A percentile compares a stretch with the other conserved stretches of the same genome.
phyloP scores from a whole-genome alignment of 2,888 invertebrate genomes.

The Limenitis camilla region DNA sequence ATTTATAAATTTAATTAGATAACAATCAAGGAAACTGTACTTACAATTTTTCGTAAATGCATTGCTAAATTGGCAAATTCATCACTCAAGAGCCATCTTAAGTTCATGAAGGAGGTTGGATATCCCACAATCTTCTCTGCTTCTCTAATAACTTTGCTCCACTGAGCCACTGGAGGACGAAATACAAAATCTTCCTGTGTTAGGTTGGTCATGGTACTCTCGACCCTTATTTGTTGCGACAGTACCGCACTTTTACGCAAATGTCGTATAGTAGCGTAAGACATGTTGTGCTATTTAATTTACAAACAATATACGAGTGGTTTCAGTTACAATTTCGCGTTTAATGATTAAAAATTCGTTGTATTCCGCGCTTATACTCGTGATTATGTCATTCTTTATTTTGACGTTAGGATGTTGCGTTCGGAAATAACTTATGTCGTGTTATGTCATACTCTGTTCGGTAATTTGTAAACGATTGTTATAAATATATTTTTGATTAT shows the following conservation, averaged over 20 bases:
- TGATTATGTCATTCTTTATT: conserved; percentile 26
- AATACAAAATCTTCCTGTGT: conserved; percentile 64
- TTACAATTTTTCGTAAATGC: conserved; percentile 70
- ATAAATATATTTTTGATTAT: not conserved
- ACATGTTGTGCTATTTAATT: conserved; percentile 39
- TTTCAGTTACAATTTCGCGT: conserved; percentile 23
- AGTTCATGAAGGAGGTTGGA: conserved; percentile 76
- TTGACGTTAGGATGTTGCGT: conserved; percentile 29
- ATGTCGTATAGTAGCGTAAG: conserved; percentile 56
- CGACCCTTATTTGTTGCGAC: conserved; percentile 51
- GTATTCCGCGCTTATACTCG: conserved; percentile 18
- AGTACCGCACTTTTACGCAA: conserved; percentile 52
- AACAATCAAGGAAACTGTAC: conserved; percentile 29
- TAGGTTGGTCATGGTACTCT: conserved; percentile 58
- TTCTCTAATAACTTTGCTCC: conserved; percentile 66
- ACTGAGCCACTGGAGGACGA: conserved; percentile 58
- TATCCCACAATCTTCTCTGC: conserved; percentile 72
- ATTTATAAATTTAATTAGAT: not conserved
- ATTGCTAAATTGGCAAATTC: conserved; percentile 76
- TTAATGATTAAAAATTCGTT: conserved; percentile 12
- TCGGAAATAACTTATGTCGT: conserved; percentile 31
- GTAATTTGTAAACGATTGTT: not conserved
- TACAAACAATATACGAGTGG: conserved; percentile 32
- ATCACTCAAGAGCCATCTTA: conserved; percentile 77
- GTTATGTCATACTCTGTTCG: not conserved